Evolutionary conservation across 2,797 vertebrate genomes (phyloP).

Genomic region (Phaenicophaeus curvirostris): DNA sequence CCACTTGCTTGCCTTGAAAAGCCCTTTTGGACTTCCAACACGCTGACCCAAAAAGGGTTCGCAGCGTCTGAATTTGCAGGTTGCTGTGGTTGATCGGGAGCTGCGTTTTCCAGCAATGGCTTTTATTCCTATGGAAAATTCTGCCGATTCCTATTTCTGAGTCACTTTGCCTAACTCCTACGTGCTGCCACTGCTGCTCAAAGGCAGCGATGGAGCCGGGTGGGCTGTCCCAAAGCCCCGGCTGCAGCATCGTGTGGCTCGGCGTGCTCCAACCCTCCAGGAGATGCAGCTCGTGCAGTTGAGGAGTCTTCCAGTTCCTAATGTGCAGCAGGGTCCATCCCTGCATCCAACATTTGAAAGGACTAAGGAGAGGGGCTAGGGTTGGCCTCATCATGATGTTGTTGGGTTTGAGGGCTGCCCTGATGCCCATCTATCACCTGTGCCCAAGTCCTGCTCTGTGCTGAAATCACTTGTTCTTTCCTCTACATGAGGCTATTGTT

Average conservation of each 20-base stretch:
- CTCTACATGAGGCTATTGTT: neutral
- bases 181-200: neutral
- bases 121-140: conserved; percentile 7
- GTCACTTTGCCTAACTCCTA: conserved; percentile 4
- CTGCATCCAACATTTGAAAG: neutral
- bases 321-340: fast-evolving
- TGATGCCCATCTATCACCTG: neutral
- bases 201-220: neutral
- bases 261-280: neutral
- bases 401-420: neutral
- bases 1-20: neutral
- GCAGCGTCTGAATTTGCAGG: neutral
- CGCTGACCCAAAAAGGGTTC: neutral
- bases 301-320: fast-evolving
- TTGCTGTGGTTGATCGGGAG: neutral
- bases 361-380: neutral
- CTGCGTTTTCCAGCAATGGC: neutral
- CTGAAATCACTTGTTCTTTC: neutral
- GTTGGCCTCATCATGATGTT: fast-evolving
- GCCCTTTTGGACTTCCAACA: neutral
- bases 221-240: neutral
- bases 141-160: neutral
- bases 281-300: fast-evolving
- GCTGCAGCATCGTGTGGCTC: neutral
- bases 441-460: fast-evolving